Evolutionary conservation across 1,140 invertebrate genomes (phyloP).

Genomic region (Dufourea novaeangliae): DNA sequence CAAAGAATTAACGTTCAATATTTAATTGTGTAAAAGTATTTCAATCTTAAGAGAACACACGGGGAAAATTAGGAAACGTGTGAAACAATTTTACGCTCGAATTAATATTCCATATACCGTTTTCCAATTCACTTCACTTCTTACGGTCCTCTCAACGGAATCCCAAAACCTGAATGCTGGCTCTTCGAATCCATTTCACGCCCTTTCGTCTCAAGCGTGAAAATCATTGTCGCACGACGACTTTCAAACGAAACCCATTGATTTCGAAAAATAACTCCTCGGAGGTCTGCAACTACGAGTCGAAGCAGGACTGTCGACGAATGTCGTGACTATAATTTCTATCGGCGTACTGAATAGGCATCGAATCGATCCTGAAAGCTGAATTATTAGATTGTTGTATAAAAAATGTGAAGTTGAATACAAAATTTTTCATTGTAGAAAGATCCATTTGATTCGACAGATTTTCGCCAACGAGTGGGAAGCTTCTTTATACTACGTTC

Average conservation of each 20-base stretch:
- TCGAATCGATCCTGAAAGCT: neutral
- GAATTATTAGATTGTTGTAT: constrained; percentile 14
- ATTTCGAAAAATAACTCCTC: constrained; percentile 9
- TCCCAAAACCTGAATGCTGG: neutral
- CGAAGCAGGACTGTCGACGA: neutral
- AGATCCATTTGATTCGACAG: no score
- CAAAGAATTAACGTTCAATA: no score
- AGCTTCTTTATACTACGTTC: no score
- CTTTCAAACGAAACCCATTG: constrained; percentile 40
- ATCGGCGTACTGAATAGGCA: neutral
- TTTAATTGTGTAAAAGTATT: neutral
- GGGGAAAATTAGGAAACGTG: neutral
- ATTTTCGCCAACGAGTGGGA: no score
- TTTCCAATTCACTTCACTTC: neutral
- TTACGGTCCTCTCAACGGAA: neutral
- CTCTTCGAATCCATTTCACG: neutral
- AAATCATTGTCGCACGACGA: constrained; percentile 7
- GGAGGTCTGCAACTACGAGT: neutral
- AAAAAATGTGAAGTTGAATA: no score
- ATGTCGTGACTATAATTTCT: constrained; percentile 36
- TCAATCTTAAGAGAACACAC: neutral
- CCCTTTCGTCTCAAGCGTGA: neutral
- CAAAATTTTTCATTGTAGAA: no score
- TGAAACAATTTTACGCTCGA: neutral
- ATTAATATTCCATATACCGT: neutral